Percentiles rank a stretch among this genome's conserved stretches.
Conservation (phyloP, 1,140 invertebrate genomes). For the Phymorhynchus buccinoides region DNA sequence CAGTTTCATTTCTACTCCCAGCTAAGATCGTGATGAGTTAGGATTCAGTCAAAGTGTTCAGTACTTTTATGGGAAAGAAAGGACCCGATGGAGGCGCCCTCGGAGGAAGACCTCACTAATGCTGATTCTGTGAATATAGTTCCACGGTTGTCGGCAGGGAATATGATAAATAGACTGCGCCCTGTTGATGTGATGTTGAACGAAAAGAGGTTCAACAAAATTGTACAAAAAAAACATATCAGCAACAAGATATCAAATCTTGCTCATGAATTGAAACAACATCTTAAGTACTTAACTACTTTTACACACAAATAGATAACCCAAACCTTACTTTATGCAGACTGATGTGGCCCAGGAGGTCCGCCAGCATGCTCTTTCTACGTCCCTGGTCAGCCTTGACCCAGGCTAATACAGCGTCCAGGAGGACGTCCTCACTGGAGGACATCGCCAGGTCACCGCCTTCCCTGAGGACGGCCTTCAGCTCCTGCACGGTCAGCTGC, state of each 20-base stretch:
- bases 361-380: conserved; percentile 13
- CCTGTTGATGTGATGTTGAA: too few species aligned
- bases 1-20: too few species aligned
- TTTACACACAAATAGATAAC: not conserved
- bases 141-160: too few species aligned
- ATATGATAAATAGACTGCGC: too few species aligned
- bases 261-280: not conserved
- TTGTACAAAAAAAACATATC: not conserved
- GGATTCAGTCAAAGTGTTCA: too few species aligned
- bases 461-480: conserved; percentile 32
- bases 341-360: conserved; percentile 37
- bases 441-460: conserved; percentile 19
- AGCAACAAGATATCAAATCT: not conserved
- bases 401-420: conserved; percentile 37
- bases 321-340: conserved; percentile 31
- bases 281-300: not conserved
- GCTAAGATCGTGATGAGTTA: too few species aligned
- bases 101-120: too few species aligned
- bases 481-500: conserved; percentile 26
- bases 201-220: not conserved
- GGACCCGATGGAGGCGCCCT: too few species aligned
- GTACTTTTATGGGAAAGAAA: too few species aligned
- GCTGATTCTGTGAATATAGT: too few species aligned
- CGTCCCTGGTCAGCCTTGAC: conserved; percentile 26
- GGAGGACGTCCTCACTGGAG: conserved; percentile 36